A percentile compares a stretch with the other conserved stretches of the same genome.
Conservation (phyloP, 2,797 vertebrate species). For the Sphenopsis melanotis region DNA sequence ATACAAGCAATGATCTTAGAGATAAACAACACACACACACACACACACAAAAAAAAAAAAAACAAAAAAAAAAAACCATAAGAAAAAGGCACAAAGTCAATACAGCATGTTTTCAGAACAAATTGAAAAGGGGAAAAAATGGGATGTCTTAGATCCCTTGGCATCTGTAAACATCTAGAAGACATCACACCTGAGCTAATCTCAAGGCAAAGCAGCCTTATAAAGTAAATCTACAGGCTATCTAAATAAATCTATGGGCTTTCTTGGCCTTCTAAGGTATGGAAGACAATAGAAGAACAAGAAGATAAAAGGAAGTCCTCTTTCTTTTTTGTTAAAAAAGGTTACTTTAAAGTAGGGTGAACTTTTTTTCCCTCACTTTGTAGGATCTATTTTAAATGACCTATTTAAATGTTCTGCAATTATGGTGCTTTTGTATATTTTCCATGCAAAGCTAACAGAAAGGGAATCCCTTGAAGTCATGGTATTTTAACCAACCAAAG, state of each 20-base stretch:
- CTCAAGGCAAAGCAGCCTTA: not conserved
- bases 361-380: not conserved
- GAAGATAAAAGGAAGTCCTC: not conserved
- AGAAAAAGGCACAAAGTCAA: not conserved
- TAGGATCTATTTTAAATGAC: slow-evolving; percentile 48
- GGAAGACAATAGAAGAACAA: not conserved
- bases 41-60: not conserved
- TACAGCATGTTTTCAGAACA: not conserved
- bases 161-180: slow-evolving; percentile 34
- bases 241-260: not conserved
- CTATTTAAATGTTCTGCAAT: slow-evolving; percentile 51
- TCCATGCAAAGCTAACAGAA: not conserved
- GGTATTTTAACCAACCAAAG: slow-evolving; percentile 25
- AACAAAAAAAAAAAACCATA: not conserved
- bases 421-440: slow-evolving; percentile 37
- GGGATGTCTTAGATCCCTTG: not conserved
- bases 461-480: slow-evolving; percentile 45
- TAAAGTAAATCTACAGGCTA: not conserved
- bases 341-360: not conserved
- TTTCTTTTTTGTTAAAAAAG: slow-evolving; percentile 5
- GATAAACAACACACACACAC: not conserved
- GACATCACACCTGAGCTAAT: not conserved
- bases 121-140: not conserved
- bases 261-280: not conserved
- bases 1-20: not conserved